A percentile compares a stretch with the other conserved stretches of the same genome.
phyloP scores from a whole-genome alignment of 2,888 invertebrate species.

The Antitype chi region DNA sequence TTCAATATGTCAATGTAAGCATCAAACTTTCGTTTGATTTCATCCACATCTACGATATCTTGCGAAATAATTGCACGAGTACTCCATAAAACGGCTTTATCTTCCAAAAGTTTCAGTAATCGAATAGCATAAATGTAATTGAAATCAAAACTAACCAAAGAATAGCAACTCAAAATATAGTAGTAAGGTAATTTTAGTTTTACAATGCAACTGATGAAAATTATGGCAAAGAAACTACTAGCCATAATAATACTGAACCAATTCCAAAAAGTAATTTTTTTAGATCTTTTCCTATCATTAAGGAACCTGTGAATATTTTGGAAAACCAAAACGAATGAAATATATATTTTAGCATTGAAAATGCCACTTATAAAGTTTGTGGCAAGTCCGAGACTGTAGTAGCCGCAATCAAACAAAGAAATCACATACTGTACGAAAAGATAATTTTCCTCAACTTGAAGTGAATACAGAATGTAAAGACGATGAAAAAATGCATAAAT shows the following conservation, averaged over 20 bases:
- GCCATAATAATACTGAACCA: constrained; percentile 14
- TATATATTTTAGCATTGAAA: background rate
- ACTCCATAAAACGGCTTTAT: constrained; percentile 22
- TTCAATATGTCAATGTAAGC: constrained; percentile 22
- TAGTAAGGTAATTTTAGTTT: constrained; percentile 2
- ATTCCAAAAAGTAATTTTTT: constrained; percentile 3
- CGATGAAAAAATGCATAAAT: constrained; percentile 11
- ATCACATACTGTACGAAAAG: background rate
- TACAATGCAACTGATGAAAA: background rate
- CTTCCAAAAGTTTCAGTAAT: constrained; percentile 25
- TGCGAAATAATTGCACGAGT: background rate
- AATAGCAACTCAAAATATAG: constrained; percentile 20
- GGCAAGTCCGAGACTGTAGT: constrained; percentile 15
- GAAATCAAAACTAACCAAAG: constrained; percentile 24
- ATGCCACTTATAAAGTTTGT: constrained; percentile 11
- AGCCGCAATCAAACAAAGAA: constrained; percentile 18
- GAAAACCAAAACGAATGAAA: constrained; percentile 11
- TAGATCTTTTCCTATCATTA: background rate
- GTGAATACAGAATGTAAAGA: background rate
- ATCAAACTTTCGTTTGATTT: constrained; percentile 3
- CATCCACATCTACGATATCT: background rate
- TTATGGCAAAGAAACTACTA: background rate
- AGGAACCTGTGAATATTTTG: constrained; percentile 27
- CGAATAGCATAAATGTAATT: constrained; percentile 35
- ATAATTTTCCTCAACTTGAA: no score